Evolutionary conservation across 1,140 invertebrate species (phyloP).

Genomic region (Calephelis nemesis): DNA sequence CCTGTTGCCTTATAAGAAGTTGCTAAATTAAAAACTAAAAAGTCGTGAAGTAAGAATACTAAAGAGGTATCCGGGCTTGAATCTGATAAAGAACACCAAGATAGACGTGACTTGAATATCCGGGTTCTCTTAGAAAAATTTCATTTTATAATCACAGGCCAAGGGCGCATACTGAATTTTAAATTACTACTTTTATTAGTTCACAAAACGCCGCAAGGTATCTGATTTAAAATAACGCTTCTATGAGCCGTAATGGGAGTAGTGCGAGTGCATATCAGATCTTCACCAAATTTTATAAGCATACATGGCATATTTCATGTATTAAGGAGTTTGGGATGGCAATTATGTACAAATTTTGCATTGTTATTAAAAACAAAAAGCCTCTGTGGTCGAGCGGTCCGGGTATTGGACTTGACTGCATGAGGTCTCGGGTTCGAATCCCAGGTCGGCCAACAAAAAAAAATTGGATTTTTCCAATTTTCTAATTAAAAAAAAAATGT

Average conservation of each 20-base stretch:
- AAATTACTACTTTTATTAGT: constrained; percentile 47
- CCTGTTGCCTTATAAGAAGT: constrained; percentile 12
- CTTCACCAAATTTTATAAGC: too few relatives aligned
- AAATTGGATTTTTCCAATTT: too few relatives aligned
- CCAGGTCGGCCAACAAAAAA: too few relatives aligned
- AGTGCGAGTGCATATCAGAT: too few relatives aligned
- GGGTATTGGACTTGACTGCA: too few relatives aligned
- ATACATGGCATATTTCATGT: too few relatives aligned
- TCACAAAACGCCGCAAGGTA: constrained; percentile 29
- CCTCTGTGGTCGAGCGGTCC: too few relatives aligned
- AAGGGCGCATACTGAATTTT: constrained; percentile 53
- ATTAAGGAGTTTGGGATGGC: too few relatives aligned
- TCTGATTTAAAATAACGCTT: constrained; percentile 10
- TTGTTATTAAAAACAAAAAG: too few relatives aligned
- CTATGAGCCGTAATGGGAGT: background rate
- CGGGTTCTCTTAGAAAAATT: constrained; percentile 43
- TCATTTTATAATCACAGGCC: constrained; percentile 60
- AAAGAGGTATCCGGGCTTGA: constrained; percentile 41
- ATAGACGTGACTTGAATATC: constrained; percentile 55
- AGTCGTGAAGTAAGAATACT: constrained; percentile 18
- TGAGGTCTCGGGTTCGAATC: too few relatives aligned
- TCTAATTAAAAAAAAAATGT: too few relatives aligned
- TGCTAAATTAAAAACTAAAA: constrained; percentile 15
- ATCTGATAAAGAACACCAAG: constrained; percentile 53
- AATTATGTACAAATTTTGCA: too few relatives aligned